A percentile compares a stretch with the other conserved stretches of the same genome.
phyloP scores from a whole-genome alignment of 37 sponge, comb jelly and placozoan genomes.

The Amphimedon queenslandica region DNA sequence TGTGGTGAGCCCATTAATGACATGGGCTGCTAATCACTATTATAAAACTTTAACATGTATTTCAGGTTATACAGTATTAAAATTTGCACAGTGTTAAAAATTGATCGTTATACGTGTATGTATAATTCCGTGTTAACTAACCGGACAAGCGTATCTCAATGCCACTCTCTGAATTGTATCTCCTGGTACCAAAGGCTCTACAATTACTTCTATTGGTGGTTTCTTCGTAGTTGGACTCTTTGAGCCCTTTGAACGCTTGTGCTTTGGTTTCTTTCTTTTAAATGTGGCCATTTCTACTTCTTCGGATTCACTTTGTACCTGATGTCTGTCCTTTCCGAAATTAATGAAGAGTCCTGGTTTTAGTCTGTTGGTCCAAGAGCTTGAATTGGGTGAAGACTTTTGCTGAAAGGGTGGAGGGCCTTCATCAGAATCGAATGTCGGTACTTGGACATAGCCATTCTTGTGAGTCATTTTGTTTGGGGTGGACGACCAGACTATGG shows the following conservation, averaged over 20 bases:
- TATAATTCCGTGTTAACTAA: no score
- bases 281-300: conserved; percentile 29
- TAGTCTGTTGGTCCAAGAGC: no score
- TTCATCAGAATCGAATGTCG: conserved; percentile 24
- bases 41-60: no score
- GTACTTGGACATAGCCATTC: conserved; percentile 34
- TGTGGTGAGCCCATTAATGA: no score
- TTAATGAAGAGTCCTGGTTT: conserved; percentile 51
- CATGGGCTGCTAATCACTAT: no score
- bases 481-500: no score
- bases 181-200: conserved; percentile 57
- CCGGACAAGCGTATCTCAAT: conserved; percentile 59
- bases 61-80: no score
- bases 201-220: conserved; percentile 12
- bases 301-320: conserved; percentile 39
- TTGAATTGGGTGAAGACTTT: background rate
- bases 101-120: no score
- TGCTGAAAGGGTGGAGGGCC: conserved; percentile 1
- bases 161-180: conserved; percentile 72
- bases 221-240: conserved; percentile 11
- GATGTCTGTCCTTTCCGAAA: conserved; percentile 32
- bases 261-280: conserved; percentile 1
- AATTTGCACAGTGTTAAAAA: no score
- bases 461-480: background rate
- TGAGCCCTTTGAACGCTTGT: conserved; percentile 4